Evolutionary conservation across 2,797 vertebrate genomes (phyloP).

Genomic region (Luscinia megarhynchos): DNA sequence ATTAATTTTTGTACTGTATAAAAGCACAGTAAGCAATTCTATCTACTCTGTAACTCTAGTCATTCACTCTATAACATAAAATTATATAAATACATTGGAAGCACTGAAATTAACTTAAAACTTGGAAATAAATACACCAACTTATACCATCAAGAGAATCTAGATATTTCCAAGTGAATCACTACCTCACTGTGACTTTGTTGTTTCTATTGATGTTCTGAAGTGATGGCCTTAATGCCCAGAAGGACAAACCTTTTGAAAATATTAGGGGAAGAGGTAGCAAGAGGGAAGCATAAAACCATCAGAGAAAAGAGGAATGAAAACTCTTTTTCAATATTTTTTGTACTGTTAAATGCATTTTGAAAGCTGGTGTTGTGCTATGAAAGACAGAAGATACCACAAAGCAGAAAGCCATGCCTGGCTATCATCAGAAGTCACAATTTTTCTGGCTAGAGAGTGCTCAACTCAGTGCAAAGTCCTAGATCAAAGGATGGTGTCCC

Average conservation of each 20-base stretch:
- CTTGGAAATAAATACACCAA: neutral
- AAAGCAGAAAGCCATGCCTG: neutral
- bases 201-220: neutral
- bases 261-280: neutral
- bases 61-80: neutral
- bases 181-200: neutral
- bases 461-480: neutral
- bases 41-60: neutral
- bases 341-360: neutral
- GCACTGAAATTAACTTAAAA: neutral
- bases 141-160: neutral
- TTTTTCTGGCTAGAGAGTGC: neutral
- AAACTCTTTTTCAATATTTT: neutral
- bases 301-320: neutral
- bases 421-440: neutral
- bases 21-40: neutral
- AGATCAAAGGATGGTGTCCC: neutral
- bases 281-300: neutral
- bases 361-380: neutral
- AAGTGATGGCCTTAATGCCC: neutral
- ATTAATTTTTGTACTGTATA: neutral
- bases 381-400: neutral
- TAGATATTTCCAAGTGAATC: neutral
- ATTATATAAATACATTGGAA: neutral
- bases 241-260: neutral